phyloP scores from a whole-genome alignment of 2,888 invertebrate species.

The Chalcis sispes region DNA sequence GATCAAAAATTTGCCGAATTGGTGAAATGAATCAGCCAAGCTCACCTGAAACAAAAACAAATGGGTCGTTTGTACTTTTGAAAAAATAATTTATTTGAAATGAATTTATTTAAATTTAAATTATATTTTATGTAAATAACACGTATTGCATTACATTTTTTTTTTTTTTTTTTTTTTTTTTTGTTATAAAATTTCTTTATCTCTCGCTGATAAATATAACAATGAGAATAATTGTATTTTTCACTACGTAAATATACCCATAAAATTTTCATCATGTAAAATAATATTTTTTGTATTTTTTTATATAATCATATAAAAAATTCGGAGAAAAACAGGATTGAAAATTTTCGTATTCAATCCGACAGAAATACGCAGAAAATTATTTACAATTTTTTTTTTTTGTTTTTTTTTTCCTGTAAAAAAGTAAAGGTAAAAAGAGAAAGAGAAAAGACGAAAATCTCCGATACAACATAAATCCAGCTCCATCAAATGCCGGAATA shows the following conservation, averaged over 20 bases:
- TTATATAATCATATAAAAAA: neutral
- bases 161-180: too few relatives aligned
- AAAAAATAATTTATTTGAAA: too few relatives aligned
- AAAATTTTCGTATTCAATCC: constrained; percentile 20
- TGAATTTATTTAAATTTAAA: too few relatives aligned
- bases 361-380: constrained; percentile 13
- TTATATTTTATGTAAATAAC: too few relatives aligned
- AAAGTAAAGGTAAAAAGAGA: neutral
- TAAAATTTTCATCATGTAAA: neutral
- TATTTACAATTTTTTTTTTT: constrained; percentile 28
- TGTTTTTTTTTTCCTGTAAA: too few relatives aligned
- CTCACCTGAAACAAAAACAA: constrained; percentile 32
- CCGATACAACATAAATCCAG: constrained; percentile 18
- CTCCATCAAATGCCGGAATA: constrained; percentile 34
- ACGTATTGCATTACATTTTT: too few relatives aligned
- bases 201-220: neutral
- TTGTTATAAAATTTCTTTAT: too few relatives aligned
- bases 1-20: too few relatives aligned
- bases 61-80: too few relatives aligned
- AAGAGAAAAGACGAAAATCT: constrained; percentile 14
- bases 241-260: too few relatives aligned
- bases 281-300: too few relatives aligned
- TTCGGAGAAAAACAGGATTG: constrained; percentile 15
- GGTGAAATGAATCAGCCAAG: too few relatives aligned
- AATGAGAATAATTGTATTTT: neutral